Conservation (phyloP, 2,113 vertebrate genomes). For the Hyperopisus bebe region DNA sequence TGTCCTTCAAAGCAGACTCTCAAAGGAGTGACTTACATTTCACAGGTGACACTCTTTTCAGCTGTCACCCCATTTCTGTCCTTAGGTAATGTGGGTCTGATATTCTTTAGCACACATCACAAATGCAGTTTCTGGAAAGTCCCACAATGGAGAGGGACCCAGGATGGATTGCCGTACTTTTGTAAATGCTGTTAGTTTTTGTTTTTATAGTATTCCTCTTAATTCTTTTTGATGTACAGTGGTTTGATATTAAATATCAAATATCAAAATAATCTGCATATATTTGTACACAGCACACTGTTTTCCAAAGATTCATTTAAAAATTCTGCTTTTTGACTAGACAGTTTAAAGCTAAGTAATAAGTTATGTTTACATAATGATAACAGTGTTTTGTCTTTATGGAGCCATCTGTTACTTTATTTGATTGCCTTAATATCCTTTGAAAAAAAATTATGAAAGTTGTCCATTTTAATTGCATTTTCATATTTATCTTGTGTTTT, state of each 20-base stretch:
- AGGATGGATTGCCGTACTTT: neutral
- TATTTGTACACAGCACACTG: neutral
- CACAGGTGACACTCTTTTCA: neutral
- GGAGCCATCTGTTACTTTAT: neutral
- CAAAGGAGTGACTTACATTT: neutral
- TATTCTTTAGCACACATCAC: neutral
- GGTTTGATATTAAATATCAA: neutral
- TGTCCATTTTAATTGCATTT: neutral
- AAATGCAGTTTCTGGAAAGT: neutral
- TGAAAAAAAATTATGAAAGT: neutral
- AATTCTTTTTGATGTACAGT: neutral
- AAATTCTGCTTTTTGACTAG: neutral
- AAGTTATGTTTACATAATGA: neutral
- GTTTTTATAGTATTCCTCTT: neutral
- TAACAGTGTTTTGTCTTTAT: neutral
- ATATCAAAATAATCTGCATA: neutral
- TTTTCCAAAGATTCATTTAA: neutral
- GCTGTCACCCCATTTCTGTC: neutral
- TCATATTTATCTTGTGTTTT: neutral
- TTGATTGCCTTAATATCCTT: neutral
- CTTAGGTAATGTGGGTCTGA: neutral
- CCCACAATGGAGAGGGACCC: neutral
- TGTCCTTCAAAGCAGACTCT: neutral
- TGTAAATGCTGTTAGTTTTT: neutral
- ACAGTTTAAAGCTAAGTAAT: neutral